Conservation (phyloP, 2,113 vertebrate species). For the Mobula hypostoma region DNA sequence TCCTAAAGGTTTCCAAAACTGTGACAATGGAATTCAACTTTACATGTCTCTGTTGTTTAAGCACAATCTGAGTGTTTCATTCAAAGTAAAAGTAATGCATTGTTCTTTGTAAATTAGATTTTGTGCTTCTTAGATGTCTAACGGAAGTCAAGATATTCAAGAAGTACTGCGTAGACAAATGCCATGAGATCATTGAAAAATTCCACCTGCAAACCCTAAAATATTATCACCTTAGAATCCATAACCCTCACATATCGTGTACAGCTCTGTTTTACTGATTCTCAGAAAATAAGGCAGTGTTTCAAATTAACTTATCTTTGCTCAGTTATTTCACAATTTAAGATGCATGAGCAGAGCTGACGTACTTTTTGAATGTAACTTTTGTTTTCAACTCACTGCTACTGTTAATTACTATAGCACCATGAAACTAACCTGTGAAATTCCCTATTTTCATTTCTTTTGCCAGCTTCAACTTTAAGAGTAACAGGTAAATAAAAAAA, state of each 20-base stretch:
- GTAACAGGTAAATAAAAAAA: conserved; percentile 33
- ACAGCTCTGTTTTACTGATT: not conserved
- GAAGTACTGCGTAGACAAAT: not conserved
- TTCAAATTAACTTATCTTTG: not conserved
- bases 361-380: not conserved
- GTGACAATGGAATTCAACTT: not conserved
- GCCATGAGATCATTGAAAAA: not conserved
- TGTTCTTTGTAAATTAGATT: not conserved
- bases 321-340: not conserved
- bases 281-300: not conserved
- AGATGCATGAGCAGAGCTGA: not conserved
- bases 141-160: not conserved
- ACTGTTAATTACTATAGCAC: not conserved
- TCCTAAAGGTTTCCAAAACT: not conserved
- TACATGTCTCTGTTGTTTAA: not conserved
- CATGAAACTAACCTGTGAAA: not conserved
- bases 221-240: not conserved
- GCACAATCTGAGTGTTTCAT: not conserved
- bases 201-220: not conserved
- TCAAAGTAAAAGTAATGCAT: not conserved
- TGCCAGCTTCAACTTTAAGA: conserved; percentile 6
- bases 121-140: not conserved
- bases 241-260: not conserved
- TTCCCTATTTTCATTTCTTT: not conserved
- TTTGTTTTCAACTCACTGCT: not conserved